These are phyloP conservation scores for Alloplasta piceator DNA, from an alignment of 2,888 invertebrate species.

Conservation along the genomic window DNA sequence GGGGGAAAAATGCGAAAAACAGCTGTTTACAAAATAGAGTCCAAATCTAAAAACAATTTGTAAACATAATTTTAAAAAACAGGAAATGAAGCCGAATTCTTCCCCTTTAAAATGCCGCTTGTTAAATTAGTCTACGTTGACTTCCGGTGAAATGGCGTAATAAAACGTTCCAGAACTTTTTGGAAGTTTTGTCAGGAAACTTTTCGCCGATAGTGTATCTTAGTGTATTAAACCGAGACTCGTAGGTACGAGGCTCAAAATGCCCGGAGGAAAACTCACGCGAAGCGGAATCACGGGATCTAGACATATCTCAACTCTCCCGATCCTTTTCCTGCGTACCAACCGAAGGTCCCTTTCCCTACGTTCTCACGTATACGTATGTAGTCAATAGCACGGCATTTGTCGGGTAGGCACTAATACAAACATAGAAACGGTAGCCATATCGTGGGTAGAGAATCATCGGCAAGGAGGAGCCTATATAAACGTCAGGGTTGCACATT, in stretches of 20 bases:
- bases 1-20: too few species aligned
- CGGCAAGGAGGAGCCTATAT: constrained; percentile 71
- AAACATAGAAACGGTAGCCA: constrained; percentile 52
- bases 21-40: too few species aligned
- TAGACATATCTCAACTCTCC: constrained; percentile 35
- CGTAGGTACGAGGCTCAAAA: not conserved
- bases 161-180: too few species aligned
- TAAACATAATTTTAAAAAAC: too few species aligned
- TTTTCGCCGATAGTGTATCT: too few species aligned
- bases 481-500: constrained; percentile 72
- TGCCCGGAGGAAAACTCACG: constrained; percentile 35
- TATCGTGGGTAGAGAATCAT: constrained; percentile 57
- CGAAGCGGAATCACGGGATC: constrained; percentile 38
- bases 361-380: constrained; percentile 1
- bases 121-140: too few species aligned
- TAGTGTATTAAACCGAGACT: constrained; percentile 2
- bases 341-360: constrained; percentile 65
- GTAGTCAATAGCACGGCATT: constrained; percentile 13
- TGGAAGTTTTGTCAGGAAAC: too few species aligned
- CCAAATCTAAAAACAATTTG: too few species aligned
- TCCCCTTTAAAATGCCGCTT: too few species aligned
- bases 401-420: constrained; percentile 50
- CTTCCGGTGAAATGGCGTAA: too few species aligned
- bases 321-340: constrained; percentile 24
- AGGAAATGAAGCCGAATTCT: too few species aligned